Percentiles rank a stretch among this genome's conserved stretches.
Evolutionary conservation across 2,113 vertebrate genomes (phyloP).

Genomic region (Ahaetulla prasina): DNA sequence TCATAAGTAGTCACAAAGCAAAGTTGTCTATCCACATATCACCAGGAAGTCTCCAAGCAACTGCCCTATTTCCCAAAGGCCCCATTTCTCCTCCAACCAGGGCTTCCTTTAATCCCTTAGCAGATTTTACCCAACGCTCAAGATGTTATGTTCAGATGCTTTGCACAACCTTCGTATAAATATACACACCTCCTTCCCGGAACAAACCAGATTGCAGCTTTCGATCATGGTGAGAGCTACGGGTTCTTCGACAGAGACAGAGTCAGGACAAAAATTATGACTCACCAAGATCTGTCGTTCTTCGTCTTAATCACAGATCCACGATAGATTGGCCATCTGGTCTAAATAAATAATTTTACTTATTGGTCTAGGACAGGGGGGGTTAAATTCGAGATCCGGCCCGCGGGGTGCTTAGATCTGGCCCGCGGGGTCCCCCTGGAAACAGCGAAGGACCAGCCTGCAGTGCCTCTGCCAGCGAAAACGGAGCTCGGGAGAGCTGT

Average conservation of each 20-base stretch:
- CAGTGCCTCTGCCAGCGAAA: too few relatives aligned
- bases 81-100: too few relatives aligned
- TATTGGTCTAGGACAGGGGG: too few relatives aligned
- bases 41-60: not conserved
- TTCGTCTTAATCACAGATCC: not conserved
- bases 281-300: not conserved
- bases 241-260: not conserved
- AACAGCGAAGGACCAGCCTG: too few relatives aligned
- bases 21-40: not conserved
- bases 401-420: too few relatives aligned
- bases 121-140: not conserved
- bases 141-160: not conserved
- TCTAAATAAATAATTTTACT: not conserved
- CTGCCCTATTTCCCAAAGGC: not conserved
- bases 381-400: too few relatives aligned
- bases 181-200: not conserved
- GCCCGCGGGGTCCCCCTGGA: too few relatives aligned
- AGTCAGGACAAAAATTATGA: not conserved
- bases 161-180: not conserved
- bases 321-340: not conserved
- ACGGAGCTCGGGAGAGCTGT: too few relatives aligned
- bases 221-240: not conserved
- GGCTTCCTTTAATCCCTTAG: not conserved
- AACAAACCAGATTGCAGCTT: not conserved
- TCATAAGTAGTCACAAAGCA: not conserved